Evolutionary conservation across 2,797 vertebrate genomes (phyloP).

Genomic region (Onychomys torridus): DNA sequence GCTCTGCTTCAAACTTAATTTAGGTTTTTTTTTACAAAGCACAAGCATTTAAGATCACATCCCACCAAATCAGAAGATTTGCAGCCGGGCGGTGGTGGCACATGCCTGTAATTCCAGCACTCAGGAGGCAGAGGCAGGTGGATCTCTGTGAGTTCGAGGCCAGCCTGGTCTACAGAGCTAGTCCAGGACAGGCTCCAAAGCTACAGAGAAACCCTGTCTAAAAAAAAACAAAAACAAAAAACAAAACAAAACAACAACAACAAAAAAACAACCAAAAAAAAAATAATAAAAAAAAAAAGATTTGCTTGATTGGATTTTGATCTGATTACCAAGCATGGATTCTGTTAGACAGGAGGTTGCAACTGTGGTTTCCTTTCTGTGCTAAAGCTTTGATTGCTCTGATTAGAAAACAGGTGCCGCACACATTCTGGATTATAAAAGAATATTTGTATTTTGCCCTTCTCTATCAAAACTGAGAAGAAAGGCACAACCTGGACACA

Average conservation of each 20-base stretch:
- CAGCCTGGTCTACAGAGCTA: no score
- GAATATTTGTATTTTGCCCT: background rate
- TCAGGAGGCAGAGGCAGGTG: no score
- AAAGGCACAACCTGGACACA: slow-evolving; percentile 53
- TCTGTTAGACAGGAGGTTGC: slow-evolving; percentile 26
- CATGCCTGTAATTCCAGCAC: no score
- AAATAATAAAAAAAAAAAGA: no score
- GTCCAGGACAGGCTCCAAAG: no score
- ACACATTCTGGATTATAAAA: background rate
- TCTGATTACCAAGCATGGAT: slow-evolving; percentile 43
- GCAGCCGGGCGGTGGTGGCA: no score
- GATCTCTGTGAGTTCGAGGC: no score
- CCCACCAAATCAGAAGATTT: background rate
- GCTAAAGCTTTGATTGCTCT: background rate
- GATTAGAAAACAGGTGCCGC: slow-evolving; percentile 48
- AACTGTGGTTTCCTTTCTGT: slow-evolving; percentile 23
- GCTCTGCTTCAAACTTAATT: slow-evolving; percentile 20
- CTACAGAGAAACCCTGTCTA: no score
- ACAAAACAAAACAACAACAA: no score
- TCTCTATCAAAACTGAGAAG: slow-evolving; percentile 47
- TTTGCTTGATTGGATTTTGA: background rate
- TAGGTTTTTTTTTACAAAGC: slow-evolving; percentile 23
- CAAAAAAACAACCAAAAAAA: no score
- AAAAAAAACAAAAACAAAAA: no score
- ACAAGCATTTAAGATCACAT: background rate